These are phyloP conservation scores for Pristionchus fissidentatus DNA, from an alignment of 2,888 invertebrate species.

Conservation along the genomic window DNA sequence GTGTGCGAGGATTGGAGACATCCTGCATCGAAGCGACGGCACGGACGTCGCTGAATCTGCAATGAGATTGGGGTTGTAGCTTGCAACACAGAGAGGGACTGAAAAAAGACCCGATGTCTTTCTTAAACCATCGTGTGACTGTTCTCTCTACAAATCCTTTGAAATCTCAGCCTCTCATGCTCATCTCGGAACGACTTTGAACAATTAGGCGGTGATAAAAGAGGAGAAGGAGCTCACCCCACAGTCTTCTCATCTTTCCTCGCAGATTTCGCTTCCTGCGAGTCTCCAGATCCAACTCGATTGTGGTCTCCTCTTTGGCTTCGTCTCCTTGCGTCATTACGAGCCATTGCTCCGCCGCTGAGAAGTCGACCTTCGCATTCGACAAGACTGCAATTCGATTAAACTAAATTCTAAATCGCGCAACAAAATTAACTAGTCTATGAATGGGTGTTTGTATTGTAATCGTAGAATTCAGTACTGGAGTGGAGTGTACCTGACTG, in stretches of 20 bases:
- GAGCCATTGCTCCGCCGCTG: background rate
- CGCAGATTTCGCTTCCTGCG: background rate
- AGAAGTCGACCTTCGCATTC: slow-evolving; percentile 16
- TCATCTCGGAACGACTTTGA: background rate
- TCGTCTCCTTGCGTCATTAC: slow-evolving; percentile 20
- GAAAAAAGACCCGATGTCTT: background rate
- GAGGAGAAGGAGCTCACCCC: too few species aligned
- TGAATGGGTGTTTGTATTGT: background rate
- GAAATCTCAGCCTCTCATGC: background rate
- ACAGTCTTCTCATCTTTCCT: slow-evolving; percentile 16
- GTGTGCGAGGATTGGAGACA: slow-evolving; percentile 42
- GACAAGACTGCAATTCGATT: background rate
- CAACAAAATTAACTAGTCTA: background rate
- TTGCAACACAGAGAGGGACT: background rate
- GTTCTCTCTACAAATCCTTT: background rate
- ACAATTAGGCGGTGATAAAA: too few species aligned
- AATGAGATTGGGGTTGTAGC: background rate
- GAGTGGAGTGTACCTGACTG: slow-evolving; percentile 12
- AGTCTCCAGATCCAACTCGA: background rate
- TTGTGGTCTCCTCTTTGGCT: slow-evolving; percentile 22
- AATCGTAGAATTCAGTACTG: background rate
- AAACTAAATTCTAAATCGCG: background rate
- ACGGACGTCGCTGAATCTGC: slow-evolving; percentile 37
- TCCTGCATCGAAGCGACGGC: slow-evolving; percentile 40
- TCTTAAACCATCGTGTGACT: background rate